Evolutionary conservation across 2,888 invertebrate species (phyloP).

Genomic region (Polyommatus iphigenia): DNA sequence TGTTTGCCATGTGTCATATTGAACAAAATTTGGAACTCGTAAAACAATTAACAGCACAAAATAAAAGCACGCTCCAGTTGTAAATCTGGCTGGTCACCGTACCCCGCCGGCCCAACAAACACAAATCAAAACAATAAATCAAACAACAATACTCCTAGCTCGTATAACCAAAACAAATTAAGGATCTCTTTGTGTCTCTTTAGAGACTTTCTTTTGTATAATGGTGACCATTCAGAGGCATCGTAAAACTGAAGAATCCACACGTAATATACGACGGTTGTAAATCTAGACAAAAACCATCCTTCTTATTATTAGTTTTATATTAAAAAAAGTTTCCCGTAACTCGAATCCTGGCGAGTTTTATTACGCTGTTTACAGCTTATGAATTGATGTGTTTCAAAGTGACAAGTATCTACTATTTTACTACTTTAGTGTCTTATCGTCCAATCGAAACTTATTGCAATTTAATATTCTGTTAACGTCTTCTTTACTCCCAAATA

Average conservation of each 20-base stretch:
- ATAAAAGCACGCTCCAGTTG: constrained; percentile 36
- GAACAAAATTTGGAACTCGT: background rate
- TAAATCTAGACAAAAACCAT: constrained; percentile 53
- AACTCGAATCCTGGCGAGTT: constrained; percentile 29
- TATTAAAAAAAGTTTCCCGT: constrained; percentile 28
- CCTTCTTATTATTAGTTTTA: constrained; percentile 25
- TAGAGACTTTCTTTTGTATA: constrained; percentile 48
- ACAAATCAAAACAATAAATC: constrained; percentile 62
- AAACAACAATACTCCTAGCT: constrained; percentile 59
- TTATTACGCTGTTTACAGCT: constrained; percentile 32
- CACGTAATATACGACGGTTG: constrained; percentile 60
- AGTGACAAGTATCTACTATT: background rate
- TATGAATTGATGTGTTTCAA: constrained; percentile 22
- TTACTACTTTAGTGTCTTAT: background rate
- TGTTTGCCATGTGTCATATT: constrained; percentile 23
- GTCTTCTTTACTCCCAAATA: background rate
- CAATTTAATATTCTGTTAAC: background rate
- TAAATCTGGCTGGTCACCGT: constrained; percentile 28
- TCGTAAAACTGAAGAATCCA: constrained; percentile 55
- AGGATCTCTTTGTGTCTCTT: constrained; percentile 46
- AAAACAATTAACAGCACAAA: constrained; percentile 11
- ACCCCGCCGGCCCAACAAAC: constrained; percentile 53
- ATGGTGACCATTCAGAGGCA: constrained; percentile 68
- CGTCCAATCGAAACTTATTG: background rate
- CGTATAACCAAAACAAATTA: constrained; percentile 77